Conservation (phyloP, 2,888 invertebrate species). For the Stenichneumon culpator region DNA sequence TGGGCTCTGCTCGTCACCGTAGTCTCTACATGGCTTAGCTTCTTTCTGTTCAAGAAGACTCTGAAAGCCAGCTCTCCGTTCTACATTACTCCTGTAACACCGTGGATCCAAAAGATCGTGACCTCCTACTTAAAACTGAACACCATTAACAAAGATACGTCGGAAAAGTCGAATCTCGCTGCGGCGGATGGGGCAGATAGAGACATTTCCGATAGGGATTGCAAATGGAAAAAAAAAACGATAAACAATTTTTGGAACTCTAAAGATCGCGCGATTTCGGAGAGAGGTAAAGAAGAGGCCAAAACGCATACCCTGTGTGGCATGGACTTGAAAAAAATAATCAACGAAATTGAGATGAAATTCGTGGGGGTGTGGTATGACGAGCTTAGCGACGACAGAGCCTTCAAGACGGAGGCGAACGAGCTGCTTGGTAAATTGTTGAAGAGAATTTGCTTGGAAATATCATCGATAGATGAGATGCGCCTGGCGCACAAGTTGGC, state of each 20-base stretch:
- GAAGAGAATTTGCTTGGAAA: constrained; percentile 82
- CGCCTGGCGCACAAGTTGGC: constrained; percentile 84
- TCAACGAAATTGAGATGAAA: constrained; percentile 85
- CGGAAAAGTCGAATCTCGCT: constrained; percentile 13
- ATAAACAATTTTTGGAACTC: constrained; percentile 21
- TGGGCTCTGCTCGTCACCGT: constrained; percentile 79
- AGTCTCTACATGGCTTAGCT: constrained; percentile 80
- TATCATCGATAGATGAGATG: constrained; percentile 83
- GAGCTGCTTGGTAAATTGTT: constrained; percentile 84
- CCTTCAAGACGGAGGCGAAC: constrained; percentile 85
- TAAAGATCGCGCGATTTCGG: constrained; percentile 16
- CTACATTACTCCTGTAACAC: constrained; percentile 73
- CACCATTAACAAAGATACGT: constrained; percentile 30
- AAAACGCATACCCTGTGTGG: not conserved
- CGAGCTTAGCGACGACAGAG: constrained; percentile 85
- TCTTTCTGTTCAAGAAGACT: constrained; percentile 75
- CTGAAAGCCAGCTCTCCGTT: constrained; percentile 79
- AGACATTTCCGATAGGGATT: constrained; percentile 4
- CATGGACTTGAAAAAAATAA: constrained; percentile 78
- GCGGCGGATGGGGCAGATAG: not conserved
- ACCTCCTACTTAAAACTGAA: constrained; percentile 55
- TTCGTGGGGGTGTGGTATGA: constrained; percentile 86
- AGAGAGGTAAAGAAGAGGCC: constrained; percentile 46
- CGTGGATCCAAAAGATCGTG: constrained; percentile 73
- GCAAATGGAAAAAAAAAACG: constrained; percentile 35